phyloP scores from a whole-genome alignment of 64 coral and sea anemone species.

The Actinia tenebrosa region DNA sequence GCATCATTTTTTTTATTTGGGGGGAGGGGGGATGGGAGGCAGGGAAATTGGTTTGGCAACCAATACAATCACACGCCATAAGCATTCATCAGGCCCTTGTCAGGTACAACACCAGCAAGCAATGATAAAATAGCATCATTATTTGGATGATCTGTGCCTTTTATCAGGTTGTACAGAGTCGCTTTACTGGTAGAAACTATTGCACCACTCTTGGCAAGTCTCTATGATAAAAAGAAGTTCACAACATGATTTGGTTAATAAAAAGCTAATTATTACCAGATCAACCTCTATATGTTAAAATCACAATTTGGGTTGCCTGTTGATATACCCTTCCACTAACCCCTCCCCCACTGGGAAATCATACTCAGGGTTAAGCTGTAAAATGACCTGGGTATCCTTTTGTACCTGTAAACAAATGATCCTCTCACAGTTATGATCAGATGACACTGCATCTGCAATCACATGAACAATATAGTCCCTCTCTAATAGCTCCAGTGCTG shows the following conservation, averaged over 20 bases:
- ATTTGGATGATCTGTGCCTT: neutral
- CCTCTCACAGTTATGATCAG: constrained; percentile 7
- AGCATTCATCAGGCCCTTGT: constrained; percentile 15
- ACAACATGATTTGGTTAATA: too few species aligned
- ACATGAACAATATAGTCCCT: neutral
- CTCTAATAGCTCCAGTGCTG: neutral
- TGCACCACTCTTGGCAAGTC: neutral
- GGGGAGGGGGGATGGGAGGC: too few species aligned
- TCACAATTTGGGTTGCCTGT: too few species aligned
- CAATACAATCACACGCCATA: neutral
- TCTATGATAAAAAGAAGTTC: neutral
- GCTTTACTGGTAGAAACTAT: constrained; percentile 17
- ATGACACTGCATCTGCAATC: constrained; percentile 9
- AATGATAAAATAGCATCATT: neutral
- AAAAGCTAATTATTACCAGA: too few species aligned
- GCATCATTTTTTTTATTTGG: too few species aligned
- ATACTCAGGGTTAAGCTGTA: too few species aligned
- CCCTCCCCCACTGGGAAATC: neutral
- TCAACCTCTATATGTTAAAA: too few species aligned
- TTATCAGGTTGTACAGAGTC: neutral
- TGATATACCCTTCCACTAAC: too few species aligned
- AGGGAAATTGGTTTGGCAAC: too few species aligned
- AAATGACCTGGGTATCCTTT: neutral
- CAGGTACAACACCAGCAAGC: neutral
- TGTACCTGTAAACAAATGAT: neutral